phyloP scores from a whole-genome alignment of 1,140 invertebrate species.

The Linepithema humile region DNA sequence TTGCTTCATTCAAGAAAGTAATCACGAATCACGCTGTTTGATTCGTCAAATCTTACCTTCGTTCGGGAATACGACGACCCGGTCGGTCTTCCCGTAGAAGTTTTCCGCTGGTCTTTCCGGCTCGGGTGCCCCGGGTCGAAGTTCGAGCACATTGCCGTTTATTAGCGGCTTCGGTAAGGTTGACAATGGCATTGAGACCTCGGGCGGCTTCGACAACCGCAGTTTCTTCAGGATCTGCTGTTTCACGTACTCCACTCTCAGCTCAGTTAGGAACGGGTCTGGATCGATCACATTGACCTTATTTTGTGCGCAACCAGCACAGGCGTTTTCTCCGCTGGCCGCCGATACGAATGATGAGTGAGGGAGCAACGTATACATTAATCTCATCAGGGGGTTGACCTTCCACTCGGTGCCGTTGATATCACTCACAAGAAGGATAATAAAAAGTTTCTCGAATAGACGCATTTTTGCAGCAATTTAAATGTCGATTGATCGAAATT shows the following conservation, averaged over 20 bases:
- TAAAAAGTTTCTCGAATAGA: conserved; percentile 38
- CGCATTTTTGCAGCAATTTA: conserved; percentile 11
- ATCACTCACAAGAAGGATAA: conserved; percentile 8
- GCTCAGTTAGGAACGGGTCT: conserved; percentile 83
- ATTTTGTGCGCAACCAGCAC: conserved; percentile 76
- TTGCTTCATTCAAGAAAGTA: neutral
- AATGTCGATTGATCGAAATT: neutral
- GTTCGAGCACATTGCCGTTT: conserved; percentile 85
- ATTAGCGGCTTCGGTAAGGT: conserved; percentile 89
- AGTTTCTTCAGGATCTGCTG: conserved; percentile 92
- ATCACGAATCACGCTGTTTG: neutral
- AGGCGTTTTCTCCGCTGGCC: conserved; percentile 60
- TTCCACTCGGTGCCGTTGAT: conserved; percentile 67
- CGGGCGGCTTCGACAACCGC: conserved; percentile 89
- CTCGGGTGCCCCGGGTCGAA: conserved; percentile 78
- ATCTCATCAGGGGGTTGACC: conserved; percentile 74
- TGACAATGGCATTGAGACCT: conserved; percentile 85
- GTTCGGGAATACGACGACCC: conserved; percentile 91
- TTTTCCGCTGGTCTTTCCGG: conserved; percentile 86
- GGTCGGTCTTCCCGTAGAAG: conserved; percentile 91
- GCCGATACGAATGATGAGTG: conserved; percentile 42
- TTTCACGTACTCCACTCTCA: conserved; percentile 91
- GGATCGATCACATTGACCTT: conserved; percentile 71
- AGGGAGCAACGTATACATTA: conserved; percentile 75
- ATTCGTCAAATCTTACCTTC: conserved; percentile 85